These are phyloP conservation scores for Lerista edwardsae DNA, from an alignment of 2,797 vertebrate species.

Conservation along the genomic window DNA sequence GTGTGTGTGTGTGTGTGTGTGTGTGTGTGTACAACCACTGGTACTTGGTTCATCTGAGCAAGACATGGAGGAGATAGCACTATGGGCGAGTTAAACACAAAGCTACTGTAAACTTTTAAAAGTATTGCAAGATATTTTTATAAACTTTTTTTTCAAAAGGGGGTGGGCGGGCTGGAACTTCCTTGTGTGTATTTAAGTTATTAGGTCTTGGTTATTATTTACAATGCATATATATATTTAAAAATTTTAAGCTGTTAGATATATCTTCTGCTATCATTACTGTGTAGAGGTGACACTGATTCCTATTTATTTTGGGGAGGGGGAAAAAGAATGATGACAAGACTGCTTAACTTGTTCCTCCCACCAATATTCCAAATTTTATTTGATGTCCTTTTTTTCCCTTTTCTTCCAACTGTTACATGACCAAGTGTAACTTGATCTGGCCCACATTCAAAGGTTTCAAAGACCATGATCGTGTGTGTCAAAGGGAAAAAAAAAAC, in stretches of 20 bases:
- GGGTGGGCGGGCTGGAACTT: conserved; percentile 69
- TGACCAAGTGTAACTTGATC: conserved; percentile 78
- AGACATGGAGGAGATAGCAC: conserved; percentile 72
- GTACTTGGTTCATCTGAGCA: conserved; percentile 71
- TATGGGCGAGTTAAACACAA: conserved; percentile 70
- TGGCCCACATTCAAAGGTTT: conserved; percentile 73
- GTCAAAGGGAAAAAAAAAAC: conserved; percentile 63
- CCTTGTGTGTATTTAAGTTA: conserved; percentile 82
- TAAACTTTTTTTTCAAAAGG: conserved; percentile 75
- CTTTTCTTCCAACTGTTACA: conserved; percentile 76
- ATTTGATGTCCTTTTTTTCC: conserved; percentile 48
- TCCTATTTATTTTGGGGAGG: conserved; percentile 71
- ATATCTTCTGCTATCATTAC: conserved; percentile 86
- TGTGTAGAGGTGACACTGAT: conserved; percentile 78
- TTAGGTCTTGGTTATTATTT: conserved; percentile 87
- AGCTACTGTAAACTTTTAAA: conserved; percentile 85
- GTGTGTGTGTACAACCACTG: conserved; percentile 67
- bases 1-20: conserved; percentile 32
- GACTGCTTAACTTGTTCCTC: conserved; percentile 52
- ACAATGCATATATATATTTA: conserved; percentile 74
- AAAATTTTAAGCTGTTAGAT: conserved; percentile 81
- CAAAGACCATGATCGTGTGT: conserved; percentile 54
- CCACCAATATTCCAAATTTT: conserved; percentile 53
- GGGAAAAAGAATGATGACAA: conserved; percentile 72
- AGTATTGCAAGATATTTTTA: conserved; percentile 85